Evolutionary conservation across 2,888 invertebrate genomes (phyloP), one percentile per base, ranked within the genome.

Genomic region (Calliphora vomitoria): DNA sequence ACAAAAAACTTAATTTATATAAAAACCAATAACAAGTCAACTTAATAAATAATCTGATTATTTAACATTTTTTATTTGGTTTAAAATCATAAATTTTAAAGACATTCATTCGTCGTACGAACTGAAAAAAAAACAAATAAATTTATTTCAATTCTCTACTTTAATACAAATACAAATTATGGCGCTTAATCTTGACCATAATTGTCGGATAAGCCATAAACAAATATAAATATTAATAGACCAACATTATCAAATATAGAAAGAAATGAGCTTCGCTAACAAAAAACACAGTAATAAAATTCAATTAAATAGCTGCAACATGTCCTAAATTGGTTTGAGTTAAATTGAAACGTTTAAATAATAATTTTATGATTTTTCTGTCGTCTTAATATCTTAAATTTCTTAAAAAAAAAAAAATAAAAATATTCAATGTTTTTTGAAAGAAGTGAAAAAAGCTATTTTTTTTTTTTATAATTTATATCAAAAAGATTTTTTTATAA

Each of bases 161-260:
- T 53, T 13, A 64, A 41, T 5, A 25, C 8, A 20, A 44, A 64
- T 25, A 69, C 38, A 47, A 75, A 58, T 75, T 60, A 74, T 82
- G 87, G 87, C 87, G 87, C 87, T 78, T 87, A 87, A 85, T 79
- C 85, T 85, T 85, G 53, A 64, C 87, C 85, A 85, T 85, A 87
- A 84, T 82, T 85, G 85, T 62, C 58, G 53, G 44, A 50, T 68
- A 69, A 74, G 68, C 66, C 44, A 47, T 55, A 74, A 76, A 55
- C 69, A 80, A 75, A 64, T 38, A 64, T 38, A 31, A 20, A 47
- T 62, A 71, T 50, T 50, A 50, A 62, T 8, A 53, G 11, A 31
- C 25, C 13, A 25, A 58, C 4, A 31, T 58, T 58, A 58, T 20
- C 31, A 58, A 35, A 20, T 55, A 55, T 20, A 58, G 50, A 50